Percentiles rank a stretch among this genome's conserved stretches.
Evolutionary conservation across 2,113 vertebrate genomes (phyloP).

Genomic region (Eretmochelys imbricata): DNA sequence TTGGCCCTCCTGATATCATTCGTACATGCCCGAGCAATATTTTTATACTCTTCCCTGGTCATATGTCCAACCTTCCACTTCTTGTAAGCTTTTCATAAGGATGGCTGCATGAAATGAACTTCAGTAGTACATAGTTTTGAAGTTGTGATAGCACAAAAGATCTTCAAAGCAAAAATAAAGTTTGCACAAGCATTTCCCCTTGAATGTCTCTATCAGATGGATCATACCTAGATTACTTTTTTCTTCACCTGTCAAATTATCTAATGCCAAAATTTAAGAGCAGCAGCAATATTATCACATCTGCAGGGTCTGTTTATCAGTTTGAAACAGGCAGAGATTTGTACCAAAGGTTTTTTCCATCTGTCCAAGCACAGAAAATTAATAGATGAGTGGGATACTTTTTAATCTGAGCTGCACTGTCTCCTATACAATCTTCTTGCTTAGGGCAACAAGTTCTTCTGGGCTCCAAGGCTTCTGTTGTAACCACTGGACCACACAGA

Average conservation of each 20-base stretch:
- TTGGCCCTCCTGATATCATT: too few relatives aligned
- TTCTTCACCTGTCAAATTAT: not conserved
- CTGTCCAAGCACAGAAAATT: not conserved
- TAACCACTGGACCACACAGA: not conserved
- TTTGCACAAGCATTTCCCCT: not conserved
- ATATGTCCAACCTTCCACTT: too few relatives aligned
- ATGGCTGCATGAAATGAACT: not conserved
- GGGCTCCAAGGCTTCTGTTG: not conserved
- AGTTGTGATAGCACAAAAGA: not conserved
- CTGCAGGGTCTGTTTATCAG: not conserved
- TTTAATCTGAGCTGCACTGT: not conserved
- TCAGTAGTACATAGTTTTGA: not conserved
- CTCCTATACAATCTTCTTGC: not conserved
- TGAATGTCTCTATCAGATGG: not conserved
- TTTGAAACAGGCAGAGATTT: not conserved
- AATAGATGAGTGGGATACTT: not conserved
- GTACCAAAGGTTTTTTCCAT: not conserved
- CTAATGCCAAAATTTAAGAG: not conserved
- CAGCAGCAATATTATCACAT: not conserved
- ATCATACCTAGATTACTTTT: not conserved
- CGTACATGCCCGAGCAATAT: too few relatives aligned
- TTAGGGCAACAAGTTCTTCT: not conserved
- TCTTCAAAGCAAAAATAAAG: not conserved
- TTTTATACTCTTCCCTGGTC: too few relatives aligned
- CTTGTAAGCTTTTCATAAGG: too few relatives aligned